phyloP scores from a whole-genome alignment of 1,140 invertebrate genomes.

The Limonius californicus region DNA sequence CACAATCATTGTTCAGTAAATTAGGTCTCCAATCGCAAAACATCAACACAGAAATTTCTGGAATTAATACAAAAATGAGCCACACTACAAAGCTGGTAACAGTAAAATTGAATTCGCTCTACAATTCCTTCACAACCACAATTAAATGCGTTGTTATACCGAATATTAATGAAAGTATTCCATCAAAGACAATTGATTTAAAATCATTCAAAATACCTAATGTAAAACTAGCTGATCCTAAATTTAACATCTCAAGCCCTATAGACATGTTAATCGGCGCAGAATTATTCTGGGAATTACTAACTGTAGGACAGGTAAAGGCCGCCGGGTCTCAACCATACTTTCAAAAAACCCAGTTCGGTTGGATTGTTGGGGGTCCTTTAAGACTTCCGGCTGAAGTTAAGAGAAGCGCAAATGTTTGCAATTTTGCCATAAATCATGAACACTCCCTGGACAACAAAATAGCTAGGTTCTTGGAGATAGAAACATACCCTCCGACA shows the following conservation, averaged over 20 bases:
- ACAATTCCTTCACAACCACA: background rate
- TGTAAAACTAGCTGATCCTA: too few relatives aligned
- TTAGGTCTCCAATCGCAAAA: background rate
- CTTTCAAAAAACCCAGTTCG: too few relatives aligned
- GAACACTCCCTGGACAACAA: constrained; percentile 13
- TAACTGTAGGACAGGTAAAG: too few relatives aligned
- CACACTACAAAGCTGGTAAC: background rate
- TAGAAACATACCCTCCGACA: constrained; percentile 40
- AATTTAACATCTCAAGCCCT: too few relatives aligned
- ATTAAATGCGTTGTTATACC: background rate
- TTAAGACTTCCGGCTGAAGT: background rate
- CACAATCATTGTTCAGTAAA: background rate
- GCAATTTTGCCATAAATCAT: background rate
- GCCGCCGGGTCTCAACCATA: too few relatives aligned
- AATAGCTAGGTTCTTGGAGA: constrained; percentile 16
- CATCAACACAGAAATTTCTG: too few relatives aligned
- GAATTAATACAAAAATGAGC: background rate
- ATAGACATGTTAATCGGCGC: too few relatives aligned
- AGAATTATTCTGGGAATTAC: too few relatives aligned
- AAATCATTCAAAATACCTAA: constrained; percentile 9
- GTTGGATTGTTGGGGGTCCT: too few relatives aligned
- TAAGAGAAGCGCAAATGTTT: background rate
- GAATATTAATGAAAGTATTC: constrained; percentile 9
- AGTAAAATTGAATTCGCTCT: background rate
- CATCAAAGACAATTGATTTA: constrained; percentile 5